Evolutionary conservation across 2,113 vertebrate species (phyloP).

Genomic region (Eublepharis macularius): DNA sequence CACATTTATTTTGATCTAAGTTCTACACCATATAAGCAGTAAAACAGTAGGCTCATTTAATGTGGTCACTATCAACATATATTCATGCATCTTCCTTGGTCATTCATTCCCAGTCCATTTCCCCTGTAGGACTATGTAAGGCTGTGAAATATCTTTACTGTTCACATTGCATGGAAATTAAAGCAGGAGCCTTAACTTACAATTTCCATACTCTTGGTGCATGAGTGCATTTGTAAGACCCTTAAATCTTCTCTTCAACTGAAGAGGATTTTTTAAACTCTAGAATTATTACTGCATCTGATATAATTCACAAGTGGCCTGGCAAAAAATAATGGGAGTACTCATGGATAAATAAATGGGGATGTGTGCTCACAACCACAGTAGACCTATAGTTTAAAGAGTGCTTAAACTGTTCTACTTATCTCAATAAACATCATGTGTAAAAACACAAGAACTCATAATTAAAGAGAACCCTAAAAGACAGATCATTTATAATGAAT

Average conservation of each 20-base stretch:
- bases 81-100: neutral
- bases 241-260: neutral
- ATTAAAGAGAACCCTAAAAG: constrained; percentile 35
- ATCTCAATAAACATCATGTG: neutral
- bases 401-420: neutral
- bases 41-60: neutral
- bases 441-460: neutral
- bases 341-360: neutral
- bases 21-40: neutral
- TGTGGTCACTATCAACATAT: neutral
- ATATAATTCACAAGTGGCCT: neutral
- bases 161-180: neutral
- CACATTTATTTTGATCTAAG: neutral
- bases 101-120: neutral
- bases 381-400: neutral
- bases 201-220: neutral
- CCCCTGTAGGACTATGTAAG: neutral
- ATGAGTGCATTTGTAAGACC: neutral
- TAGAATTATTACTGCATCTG: neutral
- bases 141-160: neutral
- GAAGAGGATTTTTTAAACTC: neutral
- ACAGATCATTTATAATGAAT: constrained; percentile 3
- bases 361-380: neutral
- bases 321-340: neutral
- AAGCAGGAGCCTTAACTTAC: neutral